Base-by-base conservation (phyloP, 53 echinoderm and acorn worm species). In the Arbacia lixula region DNA sequence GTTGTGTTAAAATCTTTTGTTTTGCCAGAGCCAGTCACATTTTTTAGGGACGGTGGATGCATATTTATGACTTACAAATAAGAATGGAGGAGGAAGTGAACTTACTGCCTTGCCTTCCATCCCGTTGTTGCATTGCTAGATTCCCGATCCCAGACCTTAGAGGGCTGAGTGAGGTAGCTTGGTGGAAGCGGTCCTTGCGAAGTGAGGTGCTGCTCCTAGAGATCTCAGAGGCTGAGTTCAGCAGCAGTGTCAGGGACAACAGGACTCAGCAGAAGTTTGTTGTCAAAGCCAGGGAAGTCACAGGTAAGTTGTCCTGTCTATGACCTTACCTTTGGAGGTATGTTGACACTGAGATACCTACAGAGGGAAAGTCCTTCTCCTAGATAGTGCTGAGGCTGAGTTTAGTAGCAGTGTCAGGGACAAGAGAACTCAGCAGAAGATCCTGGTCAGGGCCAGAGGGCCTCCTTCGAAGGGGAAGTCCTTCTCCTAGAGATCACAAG, bases 141-240 rank as follows among this genome's bases (percentile, higher is more conserved):
- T 98, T 99, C 60, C 99, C 99, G 22, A 92, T 94, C 36, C 99
- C 99, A 80, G 99, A 99, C 56, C 76, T 99, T 24, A 84, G 99
- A 56, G 92, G 92, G 9, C 46, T 90, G 68, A 99, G 87, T 79
- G 95, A 94, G 33, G 83, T 86, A 8, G 99, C 90, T 6, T 99
- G 99, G 99, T 99, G 94, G 89, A 92, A 88, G 20, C 80, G 94
- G 41, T 92, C 99, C 29, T 68, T 99, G 16, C 39, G 99, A 10
- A 84, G 91, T 38, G 99, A 99, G 71, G 87, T 94, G 25, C 89
- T 99, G 26, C 91, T 88, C 11, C 26, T 92, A 51, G 86, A 90
- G 79, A 68, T 99, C 33, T 65, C 43, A n/a, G 92, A 99, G 34
- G 83, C 79, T 33, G 94, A 92, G 33, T 88, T 99, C 22, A 72